Evolutionary conservation across 2,113 vertebrate species (phyloP).

Genomic region (Cottus gobio): DNA sequence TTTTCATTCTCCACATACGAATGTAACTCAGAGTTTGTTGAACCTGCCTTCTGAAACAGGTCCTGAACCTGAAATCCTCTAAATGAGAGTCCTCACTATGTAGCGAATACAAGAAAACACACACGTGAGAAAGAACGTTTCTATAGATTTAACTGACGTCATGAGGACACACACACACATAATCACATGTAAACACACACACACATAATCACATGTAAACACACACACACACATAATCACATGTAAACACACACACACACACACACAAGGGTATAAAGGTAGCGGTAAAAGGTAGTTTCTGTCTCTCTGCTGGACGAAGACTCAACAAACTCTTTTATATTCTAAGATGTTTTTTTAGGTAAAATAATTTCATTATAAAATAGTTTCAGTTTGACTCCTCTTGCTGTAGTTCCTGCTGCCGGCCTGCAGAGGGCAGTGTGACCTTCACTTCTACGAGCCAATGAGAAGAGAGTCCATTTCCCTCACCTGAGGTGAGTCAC

Average conservation of each 20-base stretch:
- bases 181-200: background rate
- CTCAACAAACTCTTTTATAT: background rate
- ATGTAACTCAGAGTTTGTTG: no score
- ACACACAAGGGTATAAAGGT: constrained; percentile 49
- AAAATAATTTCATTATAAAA: no score
- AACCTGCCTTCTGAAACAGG: no score
- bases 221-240: background rate
- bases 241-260: constrained; percentile 12
- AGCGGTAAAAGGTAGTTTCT: constrained; percentile 27
- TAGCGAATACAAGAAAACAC: background rate
- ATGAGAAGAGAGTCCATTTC: no score
- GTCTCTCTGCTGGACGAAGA: constrained; percentile 29
- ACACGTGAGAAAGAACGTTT: background rate
- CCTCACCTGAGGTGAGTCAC: no score
- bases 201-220: background rate
- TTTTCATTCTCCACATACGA: no score
- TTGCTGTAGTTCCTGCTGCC: no score
- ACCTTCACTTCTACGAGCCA: no score
- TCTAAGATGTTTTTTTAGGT: no score
- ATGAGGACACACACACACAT: background rate
- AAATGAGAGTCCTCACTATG: background rate
- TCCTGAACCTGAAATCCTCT: no score
- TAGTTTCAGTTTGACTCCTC: no score
- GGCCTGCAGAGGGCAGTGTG: no score
- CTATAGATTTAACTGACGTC: background rate